These are phyloP conservation scores for Phalera bucephala DNA, from an alignment of 2,888 invertebrate species.

Conservation along the genomic window DNA sequence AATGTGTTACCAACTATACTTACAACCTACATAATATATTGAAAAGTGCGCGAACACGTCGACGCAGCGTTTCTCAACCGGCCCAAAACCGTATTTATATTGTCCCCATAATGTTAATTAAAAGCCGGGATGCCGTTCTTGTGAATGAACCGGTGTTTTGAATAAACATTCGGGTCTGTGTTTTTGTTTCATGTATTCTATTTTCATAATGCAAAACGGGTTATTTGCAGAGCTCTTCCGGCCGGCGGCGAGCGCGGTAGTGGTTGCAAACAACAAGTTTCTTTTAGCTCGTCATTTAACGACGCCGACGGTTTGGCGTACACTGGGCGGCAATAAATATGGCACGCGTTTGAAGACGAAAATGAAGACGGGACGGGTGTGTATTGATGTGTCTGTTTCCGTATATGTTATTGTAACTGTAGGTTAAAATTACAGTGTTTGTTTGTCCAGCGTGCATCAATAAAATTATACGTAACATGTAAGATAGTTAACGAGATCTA, in stretches of 20 bases:
- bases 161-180: slow-evolving; percentile 43
- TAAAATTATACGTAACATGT: too few relatives aligned
- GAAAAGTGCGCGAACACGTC: too few relatives aligned
- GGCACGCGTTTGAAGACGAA: too few relatives aligned
- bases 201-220: slow-evolving; percentile 68
- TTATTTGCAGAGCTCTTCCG: slow-evolving; percentile 67
- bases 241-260: slow-evolving; percentile 24
- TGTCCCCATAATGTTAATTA: slow-evolving; percentile 43
- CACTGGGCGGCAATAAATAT: neutral
- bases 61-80: slow-evolving; percentile 1
- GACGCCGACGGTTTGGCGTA: slow-evolving; percentile 5
- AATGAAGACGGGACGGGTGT: too few relatives aligned
- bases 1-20: too few relatives aligned
- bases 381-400: too few relatives aligned
- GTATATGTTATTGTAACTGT: too few relatives aligned
- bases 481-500: too few relatives aligned
- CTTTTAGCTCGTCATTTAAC: slow-evolving; percentile 47
- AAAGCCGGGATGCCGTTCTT: slow-evolving; percentile 37
- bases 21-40: too few relatives aligned
- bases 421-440: too few relatives aligned
- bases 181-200: slow-evolving; percentile 58
- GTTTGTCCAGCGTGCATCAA: too few relatives aligned
- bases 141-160: slow-evolving; percentile 41
- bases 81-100: slow-evolving; percentile 19
- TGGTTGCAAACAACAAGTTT: slow-evolving; percentile 49